Conservation (phyloP, 2,888 invertebrate species). For the Mactromeris polynyma region DNA sequence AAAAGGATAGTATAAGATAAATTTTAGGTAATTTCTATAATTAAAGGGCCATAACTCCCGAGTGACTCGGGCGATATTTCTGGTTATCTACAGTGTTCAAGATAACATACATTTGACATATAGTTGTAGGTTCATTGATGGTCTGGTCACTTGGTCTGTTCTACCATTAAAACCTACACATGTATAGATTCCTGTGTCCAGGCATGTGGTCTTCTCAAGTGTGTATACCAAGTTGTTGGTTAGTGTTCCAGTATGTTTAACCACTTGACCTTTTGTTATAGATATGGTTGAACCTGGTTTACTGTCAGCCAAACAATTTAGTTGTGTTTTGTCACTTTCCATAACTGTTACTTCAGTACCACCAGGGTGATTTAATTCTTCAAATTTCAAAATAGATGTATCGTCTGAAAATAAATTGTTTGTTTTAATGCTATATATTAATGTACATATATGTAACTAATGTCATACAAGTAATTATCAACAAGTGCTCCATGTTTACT, state of each 20-base stretch:
- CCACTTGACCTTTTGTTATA: neutral
- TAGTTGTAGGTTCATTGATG: neutral
- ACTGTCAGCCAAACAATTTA: neutral
- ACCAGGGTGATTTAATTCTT: neutral
- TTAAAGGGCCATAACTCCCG: too few species aligned
- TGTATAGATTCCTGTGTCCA: neutral
- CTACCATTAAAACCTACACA: neutral
- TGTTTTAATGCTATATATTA: too few species aligned
- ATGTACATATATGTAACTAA: too few species aligned
- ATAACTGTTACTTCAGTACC: neutral
- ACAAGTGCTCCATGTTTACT: too few species aligned
- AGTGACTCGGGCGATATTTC: too few species aligned
- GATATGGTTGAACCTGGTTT: neutral
- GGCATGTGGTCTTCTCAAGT: neutral
- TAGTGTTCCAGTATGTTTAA: neutral
- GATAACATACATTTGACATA: neutral
- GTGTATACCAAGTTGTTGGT: neutral
- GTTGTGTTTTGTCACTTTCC: neutral
- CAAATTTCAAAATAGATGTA: neutral
- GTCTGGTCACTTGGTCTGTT: neutral
- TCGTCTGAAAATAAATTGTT: neutral
- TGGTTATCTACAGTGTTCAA: too few species aligned
- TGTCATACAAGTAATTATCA: too few species aligned
- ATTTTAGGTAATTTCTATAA: too few species aligned
- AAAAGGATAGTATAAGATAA: too few species aligned